Base-by-base conservation (phyloP, 2,113 vertebrate genomes). In the Tupaia tana region DNA sequence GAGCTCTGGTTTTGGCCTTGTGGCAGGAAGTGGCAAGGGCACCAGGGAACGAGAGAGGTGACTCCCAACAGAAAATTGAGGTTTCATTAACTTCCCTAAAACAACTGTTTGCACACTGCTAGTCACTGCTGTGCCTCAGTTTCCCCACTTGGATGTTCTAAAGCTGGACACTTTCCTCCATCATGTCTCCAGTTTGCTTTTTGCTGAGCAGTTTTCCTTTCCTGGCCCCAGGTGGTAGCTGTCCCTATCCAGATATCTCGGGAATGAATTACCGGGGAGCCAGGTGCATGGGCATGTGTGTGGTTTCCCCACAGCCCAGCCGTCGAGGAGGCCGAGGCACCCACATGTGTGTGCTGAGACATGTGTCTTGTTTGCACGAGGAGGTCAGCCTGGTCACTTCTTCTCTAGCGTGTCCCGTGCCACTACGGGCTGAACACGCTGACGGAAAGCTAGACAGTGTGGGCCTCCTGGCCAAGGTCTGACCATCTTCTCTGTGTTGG, bases 221-320 rank as follows among this genome's bases (percentile, higher is more conserved):
- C 66, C 54, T 86, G 66, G 43, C 69, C 43, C 19, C 86, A 34
- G 52, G 73, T 73, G 73, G 77, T 52, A 22, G 29, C 71, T 59
- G n/a, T 78, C 67, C 54, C 52, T 58, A 29, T 43, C 64, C 7
- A 4, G 83, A 89, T 29, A 19, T 52, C 31, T 80, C 58, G 69
- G 52, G 71, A 86, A 52, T 88, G 85, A 74, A 64, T 67, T 79
- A 67, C n/a, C 74, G 86, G 73, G 54, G 73, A 82, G 31, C 15
- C 3, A 61, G 58, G n/a, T 69, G 66, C 88, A 66, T 25, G 34
- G 18, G 56, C 3, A 0, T 22, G 20, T 20, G 24, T 3, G 16
- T 18, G 27, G 24, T 25, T 25, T 25, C 64, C n/a, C 43, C 14
- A 56, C 22, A 18, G 6, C 90, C 89, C 9, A 1, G 7, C 27